Conservation (phyloP, 2,797 vertebrate species). For the Lagodon rhomboides region DNA sequence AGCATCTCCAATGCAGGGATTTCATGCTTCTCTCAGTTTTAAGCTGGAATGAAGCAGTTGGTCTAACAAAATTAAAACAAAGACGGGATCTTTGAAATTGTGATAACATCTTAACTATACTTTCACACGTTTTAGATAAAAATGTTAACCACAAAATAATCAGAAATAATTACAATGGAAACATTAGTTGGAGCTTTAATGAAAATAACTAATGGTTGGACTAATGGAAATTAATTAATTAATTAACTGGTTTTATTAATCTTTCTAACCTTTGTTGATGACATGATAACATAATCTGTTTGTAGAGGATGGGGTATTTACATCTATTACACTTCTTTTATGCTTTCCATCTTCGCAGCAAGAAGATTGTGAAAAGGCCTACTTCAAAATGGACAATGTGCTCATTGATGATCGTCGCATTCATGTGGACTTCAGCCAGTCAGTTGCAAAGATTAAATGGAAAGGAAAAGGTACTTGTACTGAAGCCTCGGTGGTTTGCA, state of each 20-base stretch:
- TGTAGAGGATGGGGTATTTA: background rate
- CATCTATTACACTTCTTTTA: background rate
- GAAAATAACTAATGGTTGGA: background rate
- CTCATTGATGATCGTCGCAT: conserved; percentile 97
- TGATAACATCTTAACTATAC: too few relatives aligned
- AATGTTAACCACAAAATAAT: background rate
- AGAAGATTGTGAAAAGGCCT: conserved; percentile 98
- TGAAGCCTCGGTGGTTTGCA: background rate
- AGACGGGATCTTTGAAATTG: background rate
- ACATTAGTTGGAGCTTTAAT: background rate
- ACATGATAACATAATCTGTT: background rate
- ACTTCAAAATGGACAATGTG: conserved; percentile 99
- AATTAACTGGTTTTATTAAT: background rate
- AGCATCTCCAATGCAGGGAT: too few relatives aligned
- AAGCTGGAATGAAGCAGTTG: too few relatives aligned
- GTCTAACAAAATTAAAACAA: background rate
- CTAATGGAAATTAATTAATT: background rate
- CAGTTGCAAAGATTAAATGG: conserved; percentile 97
- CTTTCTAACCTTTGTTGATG: background rate
- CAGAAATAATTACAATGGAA: background rate
- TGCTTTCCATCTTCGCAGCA: conserved; percentile 82
- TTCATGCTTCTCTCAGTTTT: too few relatives aligned
- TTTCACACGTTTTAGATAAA: background rate
- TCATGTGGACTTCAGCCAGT: conserved; percentile 99
- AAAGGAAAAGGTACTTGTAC: conserved; percentile 92